Evolutionary conservation across 2,888 invertebrate species (phyloP).

Genomic region (Auanema freiburgensis): DNA sequence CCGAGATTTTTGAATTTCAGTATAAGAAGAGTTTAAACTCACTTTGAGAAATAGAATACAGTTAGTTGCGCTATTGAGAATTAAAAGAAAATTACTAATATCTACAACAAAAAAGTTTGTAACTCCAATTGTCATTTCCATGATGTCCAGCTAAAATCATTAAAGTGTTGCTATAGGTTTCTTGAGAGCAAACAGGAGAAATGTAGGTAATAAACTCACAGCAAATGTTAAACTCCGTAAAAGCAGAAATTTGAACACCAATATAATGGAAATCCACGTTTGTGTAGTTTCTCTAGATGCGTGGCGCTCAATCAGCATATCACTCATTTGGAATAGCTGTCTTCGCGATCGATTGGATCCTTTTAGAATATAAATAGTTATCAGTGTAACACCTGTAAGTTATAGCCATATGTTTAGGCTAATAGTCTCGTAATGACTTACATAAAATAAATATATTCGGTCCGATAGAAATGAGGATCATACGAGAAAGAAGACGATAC

Average conservation of each 20-base stretch:
- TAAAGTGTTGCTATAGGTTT: not conserved
- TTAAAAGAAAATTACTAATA: slow-evolving; percentile 52
- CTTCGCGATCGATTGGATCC: slow-evolving; percentile 54
- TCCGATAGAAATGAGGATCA: slow-evolving; percentile 56
- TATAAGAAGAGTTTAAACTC: not conserved
- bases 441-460: slow-evolving; percentile 55
- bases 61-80: slow-evolving; percentile 60
- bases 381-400: slow-evolving; percentile 40
- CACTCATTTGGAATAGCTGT: slow-evolving; percentile 54
- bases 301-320: slow-evolving; percentile 51
- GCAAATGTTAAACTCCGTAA: slow-evolving; percentile 54
- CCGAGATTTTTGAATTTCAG: not conserved
- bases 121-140: slow-evolving; percentile 47
- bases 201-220: slow-evolving; percentile 21
- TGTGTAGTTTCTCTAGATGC: slow-evolving; percentile 52
- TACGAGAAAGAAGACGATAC: slow-evolving; percentile 51
- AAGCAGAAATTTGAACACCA: slow-evolving; percentile 52
- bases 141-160: slow-evolving; percentile 50
- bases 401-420: not conserved
- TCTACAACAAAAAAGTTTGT: slow-evolving; percentile 39
- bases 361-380: slow-evolving; percentile 48
- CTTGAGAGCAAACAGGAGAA: not conserved
- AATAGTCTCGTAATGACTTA: slow-evolving; percentile 18
- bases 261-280: slow-evolving; percentile 54
- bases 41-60: slow-evolving; percentile 55